phyloP scores from a whole-genome alignment of 2,113 vertebrate genomes.

The Martes martes region DNA sequence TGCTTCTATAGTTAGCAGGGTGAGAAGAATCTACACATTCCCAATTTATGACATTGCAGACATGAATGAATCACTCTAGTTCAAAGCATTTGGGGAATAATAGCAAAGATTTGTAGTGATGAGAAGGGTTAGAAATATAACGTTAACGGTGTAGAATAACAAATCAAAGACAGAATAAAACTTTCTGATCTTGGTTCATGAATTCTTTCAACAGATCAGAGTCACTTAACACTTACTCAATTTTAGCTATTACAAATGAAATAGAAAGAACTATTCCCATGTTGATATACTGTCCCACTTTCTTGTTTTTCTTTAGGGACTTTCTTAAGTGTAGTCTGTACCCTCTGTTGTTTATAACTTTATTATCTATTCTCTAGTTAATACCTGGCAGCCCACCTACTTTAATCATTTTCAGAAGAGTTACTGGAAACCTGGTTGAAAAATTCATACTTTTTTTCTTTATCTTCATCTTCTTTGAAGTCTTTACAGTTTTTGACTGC shows the following conservation, averaged over 20 bases:
- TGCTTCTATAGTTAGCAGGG: background rate
- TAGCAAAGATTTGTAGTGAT: slow-evolving; percentile 46
- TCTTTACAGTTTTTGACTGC: background rate
- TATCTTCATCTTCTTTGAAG: background rate
- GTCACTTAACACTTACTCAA: slow-evolving; percentile 35
- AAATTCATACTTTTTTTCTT: background rate
- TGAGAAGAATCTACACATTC: background rate
- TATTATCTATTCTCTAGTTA: background rate
- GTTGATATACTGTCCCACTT: background rate
- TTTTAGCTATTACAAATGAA: slow-evolving; percentile 43
- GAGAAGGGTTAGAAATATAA: slow-evolving; percentile 42
- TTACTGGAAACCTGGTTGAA: background rate
- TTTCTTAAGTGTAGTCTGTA: background rate
- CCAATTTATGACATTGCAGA: slow-evolving; percentile 50
- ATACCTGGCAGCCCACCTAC: background rate
- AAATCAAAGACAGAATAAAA: slow-evolving; percentile 59
- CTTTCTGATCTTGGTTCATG: slow-evolving; percentile 55
- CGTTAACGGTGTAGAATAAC: slow-evolving; percentile 40
- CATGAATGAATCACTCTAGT: slow-evolving; percentile 48
- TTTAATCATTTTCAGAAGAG: background rate
- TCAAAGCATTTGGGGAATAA: slow-evolving; percentile 67
- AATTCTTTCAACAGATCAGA: slow-evolving; percentile 62
- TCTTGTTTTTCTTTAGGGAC: background rate
- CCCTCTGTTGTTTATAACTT: background rate
- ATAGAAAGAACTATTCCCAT: slow-evolving; percentile 29